Evolutionary conservation across 35 echinoderm and acorn worm genomes (phyloP).

Genomic region (Nesometra sesokonis): DNA sequence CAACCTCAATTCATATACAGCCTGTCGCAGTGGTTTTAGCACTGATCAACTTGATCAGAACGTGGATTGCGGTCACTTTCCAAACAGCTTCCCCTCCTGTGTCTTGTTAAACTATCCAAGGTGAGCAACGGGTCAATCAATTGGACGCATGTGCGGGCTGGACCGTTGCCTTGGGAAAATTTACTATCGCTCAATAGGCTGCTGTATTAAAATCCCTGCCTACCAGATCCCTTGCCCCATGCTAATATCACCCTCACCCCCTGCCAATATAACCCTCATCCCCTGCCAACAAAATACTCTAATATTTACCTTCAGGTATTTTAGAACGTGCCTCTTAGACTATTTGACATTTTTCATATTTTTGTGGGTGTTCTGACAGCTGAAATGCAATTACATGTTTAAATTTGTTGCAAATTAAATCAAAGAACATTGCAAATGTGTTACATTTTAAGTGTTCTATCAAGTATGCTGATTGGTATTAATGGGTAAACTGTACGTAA

Average conservation of each 20-base stretch:
- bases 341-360: neutral
- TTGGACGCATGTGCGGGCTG: neutral
- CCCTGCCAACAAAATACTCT: neutral
- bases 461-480: neutral
- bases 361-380: neutral
- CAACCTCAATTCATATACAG: neutral
- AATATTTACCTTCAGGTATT: neutral
- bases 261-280: neutral
- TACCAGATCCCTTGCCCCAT: neutral
- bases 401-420: neutral
- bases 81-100: neutral
- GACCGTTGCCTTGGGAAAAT: neutral
- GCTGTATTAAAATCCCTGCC: neutral
- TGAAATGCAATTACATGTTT: neutral
- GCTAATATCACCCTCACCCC: neutral
- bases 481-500: no score
- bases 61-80: neutral
- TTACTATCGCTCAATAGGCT: neutral
- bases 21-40: neutral
- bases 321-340: neutral
- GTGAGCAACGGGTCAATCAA: neutral
- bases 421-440: neutral
- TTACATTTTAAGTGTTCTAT: neutral
- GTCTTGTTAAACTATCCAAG: neutral
- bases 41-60: neutral